Evolutionary conservation across 2,797 vertebrate genomes (phyloP).

Genomic region (Halcyon smyrnensis): DNA sequence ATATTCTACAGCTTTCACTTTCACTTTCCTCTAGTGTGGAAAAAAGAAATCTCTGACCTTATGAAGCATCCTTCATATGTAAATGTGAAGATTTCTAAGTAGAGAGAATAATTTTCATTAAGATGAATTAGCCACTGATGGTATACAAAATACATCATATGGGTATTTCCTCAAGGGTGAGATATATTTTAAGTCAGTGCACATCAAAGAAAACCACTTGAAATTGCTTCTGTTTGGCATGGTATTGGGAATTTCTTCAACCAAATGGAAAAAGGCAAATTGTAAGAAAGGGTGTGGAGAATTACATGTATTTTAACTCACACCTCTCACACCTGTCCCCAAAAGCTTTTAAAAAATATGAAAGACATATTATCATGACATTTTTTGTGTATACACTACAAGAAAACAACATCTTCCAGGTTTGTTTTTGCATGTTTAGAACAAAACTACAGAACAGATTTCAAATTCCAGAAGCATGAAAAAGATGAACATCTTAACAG

Average conservation of each 20-base stretch:
- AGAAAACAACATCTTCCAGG: neutral
- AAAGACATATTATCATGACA: neutral
- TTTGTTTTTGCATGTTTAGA: neutral
- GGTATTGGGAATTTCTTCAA: neutral
- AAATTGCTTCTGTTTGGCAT: neutral
- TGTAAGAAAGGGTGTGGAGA: neutral
- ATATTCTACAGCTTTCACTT: constrained; percentile 40
- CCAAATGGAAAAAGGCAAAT: neutral
- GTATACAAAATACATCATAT: neutral
- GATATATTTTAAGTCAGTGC: neutral
- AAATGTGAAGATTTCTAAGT: neutral
- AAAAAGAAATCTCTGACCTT: constrained; percentile 8
- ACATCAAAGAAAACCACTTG: neutral
- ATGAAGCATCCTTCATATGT: neutral
- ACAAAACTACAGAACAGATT: neutral
- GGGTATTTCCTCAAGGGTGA: neutral
- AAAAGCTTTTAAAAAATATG: neutral
- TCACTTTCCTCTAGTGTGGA: constrained; percentile 13
- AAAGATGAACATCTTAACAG: neutral
- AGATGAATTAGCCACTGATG: neutral
- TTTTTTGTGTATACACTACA: neutral
- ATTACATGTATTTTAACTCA: neutral
- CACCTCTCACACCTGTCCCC: neutral
- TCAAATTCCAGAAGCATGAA: neutral
- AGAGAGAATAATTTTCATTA: neutral